These are phyloP conservation scores for Trimorus sp. DNA, from an alignment of 2,888 invertebrate genomes.

Conservation along the genomic window DNA sequence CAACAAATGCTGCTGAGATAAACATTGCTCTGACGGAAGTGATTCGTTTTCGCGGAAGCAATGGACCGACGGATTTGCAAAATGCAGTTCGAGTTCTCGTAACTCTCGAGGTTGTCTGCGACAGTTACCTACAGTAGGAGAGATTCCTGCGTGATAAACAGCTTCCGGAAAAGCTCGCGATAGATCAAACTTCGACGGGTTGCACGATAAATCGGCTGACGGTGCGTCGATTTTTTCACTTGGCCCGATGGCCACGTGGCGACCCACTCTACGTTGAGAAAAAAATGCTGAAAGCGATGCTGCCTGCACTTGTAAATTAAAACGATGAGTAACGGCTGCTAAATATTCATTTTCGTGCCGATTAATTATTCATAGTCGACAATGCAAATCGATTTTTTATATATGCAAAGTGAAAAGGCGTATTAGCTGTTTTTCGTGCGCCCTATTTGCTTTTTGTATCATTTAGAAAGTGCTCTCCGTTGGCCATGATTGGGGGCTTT, in stretches of 20 bases:
- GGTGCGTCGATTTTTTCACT: no score
- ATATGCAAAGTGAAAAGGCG: constrained; percentile 34
- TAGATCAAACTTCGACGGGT: constrained; percentile 31
- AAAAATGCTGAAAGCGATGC: background rate
- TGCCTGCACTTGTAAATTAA: constrained; percentile 34
- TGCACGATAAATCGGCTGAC: background rate
- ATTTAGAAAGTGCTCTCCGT: constrained; percentile 43
- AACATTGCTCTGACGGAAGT: background rate
- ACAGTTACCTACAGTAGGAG: constrained; percentile 56
- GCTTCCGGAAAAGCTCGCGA: constrained; percentile 1
- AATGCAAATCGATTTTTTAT: constrained; percentile 37
- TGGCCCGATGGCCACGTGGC: background rate
- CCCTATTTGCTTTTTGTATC: constrained; percentile 35
- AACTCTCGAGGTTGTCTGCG: background rate
- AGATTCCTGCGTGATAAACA: constrained; percentile 16
- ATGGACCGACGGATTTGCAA: no score
- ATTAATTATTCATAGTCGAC: constrained; percentile 39
- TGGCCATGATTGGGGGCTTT: constrained; percentile 32
- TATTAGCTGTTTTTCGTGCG: constrained; percentile 26
- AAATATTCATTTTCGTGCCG: constrained; percentile 34
- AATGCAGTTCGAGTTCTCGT: no score
- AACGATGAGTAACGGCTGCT: constrained; percentile 34
- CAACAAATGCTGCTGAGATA: constrained; percentile 11
- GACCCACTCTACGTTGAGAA: background rate
- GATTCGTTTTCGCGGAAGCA: no score